A percentile compares a stretch with the other conserved stretches of the same genome.
These are phyloP conservation scores for Acanthiza pusilla DNA, from an alignment of 2,797 vertebrate genomes.

Conservation along the genomic window DNA sequence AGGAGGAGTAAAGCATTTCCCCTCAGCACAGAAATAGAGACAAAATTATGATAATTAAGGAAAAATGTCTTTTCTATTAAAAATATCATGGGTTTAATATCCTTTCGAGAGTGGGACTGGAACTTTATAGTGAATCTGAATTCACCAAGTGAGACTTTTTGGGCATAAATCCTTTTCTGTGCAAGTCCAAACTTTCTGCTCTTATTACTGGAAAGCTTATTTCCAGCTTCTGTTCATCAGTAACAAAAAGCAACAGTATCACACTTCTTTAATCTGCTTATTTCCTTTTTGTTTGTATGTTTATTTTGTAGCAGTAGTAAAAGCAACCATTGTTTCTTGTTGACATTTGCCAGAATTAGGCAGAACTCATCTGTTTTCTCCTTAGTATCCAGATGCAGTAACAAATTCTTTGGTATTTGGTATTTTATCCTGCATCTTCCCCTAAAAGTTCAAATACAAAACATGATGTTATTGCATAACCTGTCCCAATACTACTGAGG, in stretches of 20 bases:
- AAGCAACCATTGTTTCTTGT: background rate
- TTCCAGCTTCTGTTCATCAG: background rate
- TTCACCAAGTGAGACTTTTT: background rate
- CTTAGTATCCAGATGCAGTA: background rate
- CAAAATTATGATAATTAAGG: background rate
- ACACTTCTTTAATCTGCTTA: background rate
- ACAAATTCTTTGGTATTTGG: background rate
- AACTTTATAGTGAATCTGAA: background rate
- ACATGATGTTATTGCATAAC: conserved; percentile 26
- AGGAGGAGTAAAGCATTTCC: background rate
- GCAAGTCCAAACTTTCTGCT: background rate
- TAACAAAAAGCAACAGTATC: background rate
- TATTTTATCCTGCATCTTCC: background rate
- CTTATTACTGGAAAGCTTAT: background rate
- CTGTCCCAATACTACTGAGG: conserved; percentile 28
- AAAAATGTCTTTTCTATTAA: background rate
- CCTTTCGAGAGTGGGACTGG: background rate
- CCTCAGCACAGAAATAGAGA: background rate
- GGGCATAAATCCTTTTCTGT: background rate
- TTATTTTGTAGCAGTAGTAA: background rate
- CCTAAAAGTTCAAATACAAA: background rate
- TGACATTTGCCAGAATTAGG: background rate
- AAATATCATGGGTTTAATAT: background rate
- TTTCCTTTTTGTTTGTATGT: background rate
- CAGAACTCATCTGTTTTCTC: background rate